Percentiles rank a stretch among this genome's conserved stretches.
These are phyloP conservation scores for Lamprologus sp. DNA, from an alignment of 2,113 vertebrate genomes.

Conservation along the genomic window DNA sequence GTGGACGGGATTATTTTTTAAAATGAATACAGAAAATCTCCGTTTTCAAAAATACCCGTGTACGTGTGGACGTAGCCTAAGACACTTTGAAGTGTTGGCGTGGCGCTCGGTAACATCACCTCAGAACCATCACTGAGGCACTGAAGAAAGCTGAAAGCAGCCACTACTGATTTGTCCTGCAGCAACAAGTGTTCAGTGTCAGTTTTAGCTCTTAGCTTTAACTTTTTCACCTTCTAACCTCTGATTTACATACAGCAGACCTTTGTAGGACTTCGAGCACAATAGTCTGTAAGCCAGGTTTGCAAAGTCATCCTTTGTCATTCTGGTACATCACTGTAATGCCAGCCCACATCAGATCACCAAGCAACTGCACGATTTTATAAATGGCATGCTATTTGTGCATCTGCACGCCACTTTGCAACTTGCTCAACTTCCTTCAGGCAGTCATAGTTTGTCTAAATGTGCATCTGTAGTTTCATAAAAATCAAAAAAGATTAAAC, in stretches of 20 bases:
- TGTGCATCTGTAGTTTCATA: not conserved
- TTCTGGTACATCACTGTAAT: not conserved
- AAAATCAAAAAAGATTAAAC: not conserved
- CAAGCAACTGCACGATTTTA: accelerated
- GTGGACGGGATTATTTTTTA: too few relatives aligned
- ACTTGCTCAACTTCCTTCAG: not conserved
- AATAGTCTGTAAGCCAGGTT: accelerated
- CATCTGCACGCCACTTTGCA: not conserved
- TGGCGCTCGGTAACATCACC: not conserved
- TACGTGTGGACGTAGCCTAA: too few relatives aligned
- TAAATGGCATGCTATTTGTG: accelerated
- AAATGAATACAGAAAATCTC: accelerated
- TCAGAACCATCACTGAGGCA: not conserved
- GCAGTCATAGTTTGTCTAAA: accelerated
- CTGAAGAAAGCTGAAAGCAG: not conserved
- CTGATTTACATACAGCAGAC: not conserved
- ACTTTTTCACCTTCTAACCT: not conserved
- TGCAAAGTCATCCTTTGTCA: not conserved
- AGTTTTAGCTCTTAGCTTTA: not conserved
- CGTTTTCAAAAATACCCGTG: accelerated
- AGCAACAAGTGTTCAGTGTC: not conserved
- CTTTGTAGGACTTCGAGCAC: not conserved
- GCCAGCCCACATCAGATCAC: not conserved
- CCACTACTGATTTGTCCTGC: not conserved
- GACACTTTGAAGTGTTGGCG: not conserved